Evolutionary conservation across 2,888 invertebrate species (phyloP).

Genomic region (Bedellia somnulentella): DNA sequence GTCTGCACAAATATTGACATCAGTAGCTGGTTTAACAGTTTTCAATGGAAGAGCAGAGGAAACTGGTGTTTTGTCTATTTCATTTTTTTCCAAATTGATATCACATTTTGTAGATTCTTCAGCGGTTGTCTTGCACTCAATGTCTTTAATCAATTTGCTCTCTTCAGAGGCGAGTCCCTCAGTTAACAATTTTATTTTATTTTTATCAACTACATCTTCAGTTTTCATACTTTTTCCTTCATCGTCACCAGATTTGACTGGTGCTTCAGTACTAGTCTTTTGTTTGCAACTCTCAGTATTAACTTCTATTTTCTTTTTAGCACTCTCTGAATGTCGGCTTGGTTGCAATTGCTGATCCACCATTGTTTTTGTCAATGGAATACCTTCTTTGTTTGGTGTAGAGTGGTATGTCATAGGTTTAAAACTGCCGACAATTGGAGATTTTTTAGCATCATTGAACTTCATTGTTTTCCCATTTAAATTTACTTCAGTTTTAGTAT

Average conservation of each 20-base stretch:
- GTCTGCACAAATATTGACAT: no score
- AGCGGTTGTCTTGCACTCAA: not conserved
- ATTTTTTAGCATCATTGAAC: constrained; percentile 40
- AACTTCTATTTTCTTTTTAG: constrained; percentile 49
- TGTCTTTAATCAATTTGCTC: not conserved
- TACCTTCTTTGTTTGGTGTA: constrained; percentile 48
- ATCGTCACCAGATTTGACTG: not conserved
- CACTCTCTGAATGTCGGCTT: constrained; percentile 41
- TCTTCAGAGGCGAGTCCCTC: no score
- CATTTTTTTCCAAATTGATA: not conserved
- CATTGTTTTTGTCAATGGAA: constrained; percentile 49
- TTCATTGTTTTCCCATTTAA: constrained; percentile 40
- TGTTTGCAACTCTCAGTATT: constrained; percentile 36
- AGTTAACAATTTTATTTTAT: not conserved
- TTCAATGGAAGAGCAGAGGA: not conserved
- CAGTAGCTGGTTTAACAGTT: not conserved
- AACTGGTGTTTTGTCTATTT: not conserved
- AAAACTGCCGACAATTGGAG: constrained; percentile 39
- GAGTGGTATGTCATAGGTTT: constrained; percentile 48
- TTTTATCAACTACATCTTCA: not conserved
- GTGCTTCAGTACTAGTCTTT: constrained; percentile 8
- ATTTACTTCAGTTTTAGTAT: constrained; percentile 30
- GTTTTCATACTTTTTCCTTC: not conserved
- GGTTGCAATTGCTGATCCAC: constrained; percentile 46
- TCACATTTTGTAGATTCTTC: not conserved